Base-by-base conservation (phyloP, 2,888 invertebrate genomes). In the Polymixis lichenea region DNA sequence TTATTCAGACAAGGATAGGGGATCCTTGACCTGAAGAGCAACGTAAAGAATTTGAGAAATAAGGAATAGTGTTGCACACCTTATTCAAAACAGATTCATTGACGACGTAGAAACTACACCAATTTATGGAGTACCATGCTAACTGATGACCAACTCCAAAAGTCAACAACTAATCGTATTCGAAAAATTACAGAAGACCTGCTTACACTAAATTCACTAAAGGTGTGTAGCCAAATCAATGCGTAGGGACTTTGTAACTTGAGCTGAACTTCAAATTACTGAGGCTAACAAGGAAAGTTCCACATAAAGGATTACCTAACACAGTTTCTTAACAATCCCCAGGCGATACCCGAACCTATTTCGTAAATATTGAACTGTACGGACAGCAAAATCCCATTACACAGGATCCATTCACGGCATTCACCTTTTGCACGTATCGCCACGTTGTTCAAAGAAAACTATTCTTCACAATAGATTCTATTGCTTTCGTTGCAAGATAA, bases 1-100 rank as follows among this genome's bases (percentile, higher is more conserved):
- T 82, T 69, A 83, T 83, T 83, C 73, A 77, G 72, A 80, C 64
- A 73, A 73, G 53, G 58, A 61, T 74, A 82, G 61, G 58, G 69
- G 53, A 85, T 85, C 70, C 73, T 77, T 82, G 72, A 73, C 58
- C 60, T 49, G 58, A 72, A 67, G 72, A 66, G 38, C 58, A 84
- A 43, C 49, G 5, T 32, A 13, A 72, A n/a, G 43, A 74, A 81
- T 81, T 19, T 82, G 75, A 53, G 49, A 51, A 61, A 22, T 61
- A n/a, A 68, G 17, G 64, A 65, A 69, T 38, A 19, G 49, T 49
- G 22, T 38, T 38, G 49, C 55, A 78, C 69, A 77, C 17, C 53
- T 77, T 51, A 56, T 55, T 77, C n/a, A 69, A 80, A 80, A 60
- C 17, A 38, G 28, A 77, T 65, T 82, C 68, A 80, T 64, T 46